These are phyloP conservation scores for Calyptommatus sinebrachiatus DNA, from an alignment of 2,113 vertebrate species.

Conservation along the genomic window DNA sequence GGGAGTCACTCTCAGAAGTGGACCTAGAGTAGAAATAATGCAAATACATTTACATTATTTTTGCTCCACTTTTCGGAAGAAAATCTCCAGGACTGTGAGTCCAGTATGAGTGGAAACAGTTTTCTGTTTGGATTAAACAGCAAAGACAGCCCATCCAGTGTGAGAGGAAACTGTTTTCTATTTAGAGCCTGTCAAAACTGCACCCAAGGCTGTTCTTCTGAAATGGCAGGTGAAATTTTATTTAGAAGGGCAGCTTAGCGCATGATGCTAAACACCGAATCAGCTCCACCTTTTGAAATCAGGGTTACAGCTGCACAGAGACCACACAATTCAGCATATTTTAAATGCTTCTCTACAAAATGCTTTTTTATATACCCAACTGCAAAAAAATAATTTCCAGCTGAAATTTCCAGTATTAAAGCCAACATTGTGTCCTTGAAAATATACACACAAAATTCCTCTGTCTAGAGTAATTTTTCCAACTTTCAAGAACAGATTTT, in stretches of 20 bases:
- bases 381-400: neutral
- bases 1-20: too few species aligned
- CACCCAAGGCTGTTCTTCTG: neutral
- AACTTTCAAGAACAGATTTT: neutral
- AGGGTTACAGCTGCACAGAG: slow-evolving; percentile 5
- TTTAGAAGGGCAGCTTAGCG: neutral
- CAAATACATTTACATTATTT: too few species aligned
- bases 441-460: neutral
- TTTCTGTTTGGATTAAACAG: too few species aligned
- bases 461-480: neutral
- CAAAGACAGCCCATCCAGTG: too few species aligned
- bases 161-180: too few species aligned
- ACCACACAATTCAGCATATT: slow-evolving; percentile 1
- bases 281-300: neutral
- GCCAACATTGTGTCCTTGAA: neutral
- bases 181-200: neutral
- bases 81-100: too few species aligned
- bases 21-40: too few species aligned
- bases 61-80: too few species aligned
- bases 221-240: slow-evolving; percentile 15
- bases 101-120: too few species aligned
- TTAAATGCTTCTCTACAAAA: neutral
- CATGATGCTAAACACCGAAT: slow-evolving; percentile 11
- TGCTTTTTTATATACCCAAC: neutral
- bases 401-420: neutral